Evolutionary conservation across 2,113 vertebrate genomes (phyloP), one percentile per base, ranked within the genome.

Genomic region (Maccullochella peelii): DNA sequence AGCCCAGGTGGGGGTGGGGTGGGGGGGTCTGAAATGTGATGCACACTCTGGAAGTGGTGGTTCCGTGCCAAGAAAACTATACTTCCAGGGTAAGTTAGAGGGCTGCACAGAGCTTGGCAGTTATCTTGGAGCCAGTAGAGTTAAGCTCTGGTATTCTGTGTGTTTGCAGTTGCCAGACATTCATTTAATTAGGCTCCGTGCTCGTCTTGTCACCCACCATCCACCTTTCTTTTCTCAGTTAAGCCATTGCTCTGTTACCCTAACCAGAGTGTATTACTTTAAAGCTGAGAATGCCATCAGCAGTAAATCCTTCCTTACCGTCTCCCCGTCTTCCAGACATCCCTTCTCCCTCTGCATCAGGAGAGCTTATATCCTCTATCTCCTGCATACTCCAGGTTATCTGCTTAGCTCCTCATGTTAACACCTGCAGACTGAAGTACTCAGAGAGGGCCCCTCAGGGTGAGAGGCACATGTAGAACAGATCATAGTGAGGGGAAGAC

Each of bases 321-420:
- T 14, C 52, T 74, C 77, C 69, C 67, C 7, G 1, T 50, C n/a
- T 70, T 59, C 18, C 36, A 44, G 33, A 77, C 47, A 59, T 72
- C 49, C 23, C 15, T 12, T 20, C 42, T 63, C 79, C 72, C 40
- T 30, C 40, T 55, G 70, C 66, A 68, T 73, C 55, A 55, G 73
- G 44, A 69, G 38, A 62, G 36, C 68, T 66, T 73, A 61, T 25
- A 36, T 50, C 55, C 69, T 75, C 36, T 2, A 11, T 33, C 52
- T 38, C 52, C 63, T 79, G 36, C 79, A 73, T 63, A 49, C 63
- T 72, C 21, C 67, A 68, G 65, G 65, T 86, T 83, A 82, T 86
- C 86, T 86, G 89, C 42, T 88, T 20, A 85, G 77, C 85, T 81
- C 84, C 82, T 85, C 84, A 78, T 79, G 88, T 87, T 86, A 83